phyloP scores from a whole-genome alignment of 2,797 vertebrate species.

The Pachyuromys duprasi region DNA sequence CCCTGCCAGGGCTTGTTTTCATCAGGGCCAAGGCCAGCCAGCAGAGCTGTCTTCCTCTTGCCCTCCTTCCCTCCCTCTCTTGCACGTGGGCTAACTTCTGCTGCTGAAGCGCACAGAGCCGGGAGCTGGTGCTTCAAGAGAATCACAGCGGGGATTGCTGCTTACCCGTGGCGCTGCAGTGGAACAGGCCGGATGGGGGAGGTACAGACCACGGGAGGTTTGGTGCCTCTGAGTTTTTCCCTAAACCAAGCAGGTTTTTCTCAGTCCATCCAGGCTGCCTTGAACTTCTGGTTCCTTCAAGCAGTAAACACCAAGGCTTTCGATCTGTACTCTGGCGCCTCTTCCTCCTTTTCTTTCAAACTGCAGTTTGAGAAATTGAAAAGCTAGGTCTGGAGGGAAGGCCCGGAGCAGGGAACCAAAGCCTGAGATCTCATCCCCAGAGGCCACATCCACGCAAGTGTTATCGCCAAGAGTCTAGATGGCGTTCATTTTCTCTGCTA shows the following conservation, averaged over 20 bases:
- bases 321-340: neutral
- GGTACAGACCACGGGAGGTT: neutral
- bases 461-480: neutral
- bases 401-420: too few species aligned
- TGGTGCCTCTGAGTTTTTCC: neutral
- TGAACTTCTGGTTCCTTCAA: conserved; percentile 50
- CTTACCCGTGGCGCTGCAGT: neutral
- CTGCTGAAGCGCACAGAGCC: neutral
- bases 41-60: conserved; percentile 31
- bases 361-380: neutral
- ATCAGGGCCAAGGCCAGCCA: conserved; percentile 26
- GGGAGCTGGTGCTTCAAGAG: neutral
- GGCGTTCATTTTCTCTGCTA: neutral
- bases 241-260: conserved; percentile 57
- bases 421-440: neutral
- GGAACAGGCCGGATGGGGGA: rapidly evolving
- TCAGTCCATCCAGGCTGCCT: neutral
- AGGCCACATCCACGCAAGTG: neutral
- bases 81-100: neutral
- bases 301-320: conserved; percentile 58
- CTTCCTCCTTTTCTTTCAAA: conserved; percentile 47
- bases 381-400: neutral
- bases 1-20: conserved; percentile 68
- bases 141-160: neutral
- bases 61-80: neutral